Evolutionary conservation across 64 coral and sea anemone genomes (phyloP).

Genomic region (Astreopora myriophthalma): DNA sequence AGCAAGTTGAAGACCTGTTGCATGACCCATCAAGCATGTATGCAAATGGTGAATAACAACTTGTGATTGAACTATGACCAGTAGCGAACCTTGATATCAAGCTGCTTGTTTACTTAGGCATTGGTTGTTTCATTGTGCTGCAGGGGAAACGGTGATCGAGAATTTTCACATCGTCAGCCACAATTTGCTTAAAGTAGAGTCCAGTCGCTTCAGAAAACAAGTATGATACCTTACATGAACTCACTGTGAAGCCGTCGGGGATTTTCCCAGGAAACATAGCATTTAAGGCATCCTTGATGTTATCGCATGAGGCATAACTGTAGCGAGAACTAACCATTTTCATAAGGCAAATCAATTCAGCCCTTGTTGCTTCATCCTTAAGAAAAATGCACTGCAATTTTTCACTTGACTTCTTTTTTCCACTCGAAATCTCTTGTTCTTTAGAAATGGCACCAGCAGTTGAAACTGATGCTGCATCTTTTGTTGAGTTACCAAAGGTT

Average conservation of each 20-base stretch:
- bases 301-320: too few species aligned
- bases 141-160: slow-evolving; percentile 21
- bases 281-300: slow-evolving; percentile 48
- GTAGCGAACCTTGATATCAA: slow-evolving; percentile 65
- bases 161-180: slow-evolving; percentile 67
- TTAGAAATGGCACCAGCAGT: background rate
- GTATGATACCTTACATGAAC: slow-evolving; percentile 75
- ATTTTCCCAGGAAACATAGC: slow-evolving; percentile 80
- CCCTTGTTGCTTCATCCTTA: too few species aligned
- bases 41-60: slow-evolving; percentile 66
- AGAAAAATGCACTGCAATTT: background rate
- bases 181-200: slow-evolving; percentile 61
- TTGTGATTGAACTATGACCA: slow-evolving; percentile 67
- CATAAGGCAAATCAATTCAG: too few species aligned
- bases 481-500: background rate
- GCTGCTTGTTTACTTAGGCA: slow-evolving; percentile 62
- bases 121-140: slow-evolving; percentile 75
- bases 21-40: slow-evolving; percentile 69
- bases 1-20: slow-evolving; percentile 67
- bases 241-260: slow-evolving; percentile 70
- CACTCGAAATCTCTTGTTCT: background rate
- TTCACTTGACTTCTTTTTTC: background rate
- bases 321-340: too few species aligned
- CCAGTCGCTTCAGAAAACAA: slow-evolving; percentile 74
- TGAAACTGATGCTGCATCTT: background rate